These are phyloP conservation scores for Cuniculus paca DNA, from an alignment of 2,797 vertebrate genomes.

Conservation along the genomic window DNA sequence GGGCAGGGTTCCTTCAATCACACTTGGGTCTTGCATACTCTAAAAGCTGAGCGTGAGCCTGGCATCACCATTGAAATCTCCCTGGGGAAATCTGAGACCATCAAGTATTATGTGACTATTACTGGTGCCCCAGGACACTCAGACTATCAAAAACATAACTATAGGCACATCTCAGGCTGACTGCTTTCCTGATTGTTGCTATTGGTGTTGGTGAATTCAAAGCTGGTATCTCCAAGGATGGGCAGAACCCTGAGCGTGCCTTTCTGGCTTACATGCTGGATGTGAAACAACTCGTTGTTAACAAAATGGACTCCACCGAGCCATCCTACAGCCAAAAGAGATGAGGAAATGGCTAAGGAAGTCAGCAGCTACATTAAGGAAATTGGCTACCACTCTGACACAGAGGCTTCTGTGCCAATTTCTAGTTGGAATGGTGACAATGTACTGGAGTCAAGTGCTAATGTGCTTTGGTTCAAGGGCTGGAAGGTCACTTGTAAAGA, in stretches of 20 bases:
- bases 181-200: neutral
- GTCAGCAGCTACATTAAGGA: neutral
- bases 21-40: neutral
- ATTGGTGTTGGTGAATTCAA: neutral
- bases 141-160: neutral
- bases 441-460: neutral
- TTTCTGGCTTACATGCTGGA: neutral
- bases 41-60: neutral
- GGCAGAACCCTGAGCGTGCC: neutral
- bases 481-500: neutral
- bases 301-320: neutral
- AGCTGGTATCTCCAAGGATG: neutral
- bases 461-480: neutral
- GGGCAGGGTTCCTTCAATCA: neutral
- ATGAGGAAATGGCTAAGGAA: neutral
- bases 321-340: neutral
- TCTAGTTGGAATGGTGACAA: neutral
- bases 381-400: neutral
- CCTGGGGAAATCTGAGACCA: neutral
- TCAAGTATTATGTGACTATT: neutral
- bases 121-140: neutral
- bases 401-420: neutral
- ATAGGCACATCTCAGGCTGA: neutral
- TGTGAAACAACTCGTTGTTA: neutral
- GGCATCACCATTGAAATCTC: neutral